Base-by-base conservation (phyloP, 2,888 invertebrate species). In the Lepetodrilus schrolli region DNA sequence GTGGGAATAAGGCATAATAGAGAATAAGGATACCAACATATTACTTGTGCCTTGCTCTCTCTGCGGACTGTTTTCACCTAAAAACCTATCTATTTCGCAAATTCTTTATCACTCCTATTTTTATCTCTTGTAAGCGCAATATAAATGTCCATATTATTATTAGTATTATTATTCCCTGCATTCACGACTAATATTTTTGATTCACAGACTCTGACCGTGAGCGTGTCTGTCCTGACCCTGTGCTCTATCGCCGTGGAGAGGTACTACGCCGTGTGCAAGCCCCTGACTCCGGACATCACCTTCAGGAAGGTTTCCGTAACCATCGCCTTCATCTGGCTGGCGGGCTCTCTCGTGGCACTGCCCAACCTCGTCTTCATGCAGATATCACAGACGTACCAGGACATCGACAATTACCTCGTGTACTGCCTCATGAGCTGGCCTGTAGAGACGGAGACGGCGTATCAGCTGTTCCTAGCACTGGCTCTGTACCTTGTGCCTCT, bases 221-320 rank as follows among this genome's bases (percentile, higher is more conserved):
- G 75, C 37, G 76, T 76, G n/a, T 80, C 80, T 7, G 80, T 80
- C 2, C 72, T 77, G 48, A 80, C 80, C 1, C 70, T 80, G 17
- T 78, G 77, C 65, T 77, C 78, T 20, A 80, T 80, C 23, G 76
- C 78, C 0, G 77, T 80, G 65, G 80, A 80, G 72, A 68, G 80
- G 5, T 80, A 80, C 73, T 80, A 78, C 72, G 80, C 78, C 72
- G 78, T 80, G 37, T 78, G 78, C 38, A 74, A 74, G 1, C 80
- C 80, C 0, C 74, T 80, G 5, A 78, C 71, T 47, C 72, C 78
- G 0, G 43, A 76, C 21, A 80, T 80, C 66, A 78, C 78, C 36
- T 65, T 74, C 51, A 69, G 70, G 23, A 80, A 76, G 21, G 77
- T 80, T 30, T 75, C 73, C 26, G 50, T 80, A 10, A 78, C 78